Conservation (phyloP, 1,140 invertebrate species). For the Habropoda laboriosa region DNA sequence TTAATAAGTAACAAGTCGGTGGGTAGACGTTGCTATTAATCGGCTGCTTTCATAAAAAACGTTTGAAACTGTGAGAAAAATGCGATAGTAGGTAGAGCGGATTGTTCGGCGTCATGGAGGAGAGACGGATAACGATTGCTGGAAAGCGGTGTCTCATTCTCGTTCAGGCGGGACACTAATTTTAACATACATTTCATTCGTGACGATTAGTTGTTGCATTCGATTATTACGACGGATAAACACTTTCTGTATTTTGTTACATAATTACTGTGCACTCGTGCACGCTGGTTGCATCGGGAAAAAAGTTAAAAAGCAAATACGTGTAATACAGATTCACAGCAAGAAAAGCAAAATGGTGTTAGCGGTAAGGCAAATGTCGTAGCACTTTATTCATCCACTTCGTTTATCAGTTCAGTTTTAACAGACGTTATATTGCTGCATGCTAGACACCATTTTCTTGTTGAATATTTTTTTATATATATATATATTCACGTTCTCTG, state of each 20-base stretch:
- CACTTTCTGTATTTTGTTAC: constrained; percentile 30
- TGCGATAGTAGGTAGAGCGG: constrained; percentile 46
- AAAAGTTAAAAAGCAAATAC: constrained; percentile 46
- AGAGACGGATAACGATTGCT: constrained; percentile 64
- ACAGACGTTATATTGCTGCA: not conserved
- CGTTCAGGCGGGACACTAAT: not conserved
- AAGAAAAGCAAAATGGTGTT: constrained; percentile 69
- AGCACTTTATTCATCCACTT: constrained; percentile 42
- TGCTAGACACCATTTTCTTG: not conserved
- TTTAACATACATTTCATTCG: constrained; percentile 18
- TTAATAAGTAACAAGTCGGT: constrained; percentile 47
- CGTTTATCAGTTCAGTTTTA: constrained; percentile 5
- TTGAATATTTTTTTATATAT: not conserved
- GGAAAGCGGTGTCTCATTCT: constrained; percentile 20
- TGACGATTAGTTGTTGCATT: not conserved
- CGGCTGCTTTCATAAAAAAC: constrained; percentile 1
- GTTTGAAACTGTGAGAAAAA: constrained; percentile 52
- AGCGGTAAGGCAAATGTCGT: constrained; percentile 68
- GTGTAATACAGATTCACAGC: constrained; percentile 61
- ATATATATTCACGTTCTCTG: not conserved
- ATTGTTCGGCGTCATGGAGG: constrained; percentile 67
- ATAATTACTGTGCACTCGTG: constrained; percentile 37
- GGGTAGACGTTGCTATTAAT: constrained; percentile 41
- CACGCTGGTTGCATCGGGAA: constrained; percentile 31
- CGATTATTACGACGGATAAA: not conserved